phyloP scores from a whole-genome alignment of 2,113 vertebrate genomes.

The Oncorhynchus mykiss region DNA sequence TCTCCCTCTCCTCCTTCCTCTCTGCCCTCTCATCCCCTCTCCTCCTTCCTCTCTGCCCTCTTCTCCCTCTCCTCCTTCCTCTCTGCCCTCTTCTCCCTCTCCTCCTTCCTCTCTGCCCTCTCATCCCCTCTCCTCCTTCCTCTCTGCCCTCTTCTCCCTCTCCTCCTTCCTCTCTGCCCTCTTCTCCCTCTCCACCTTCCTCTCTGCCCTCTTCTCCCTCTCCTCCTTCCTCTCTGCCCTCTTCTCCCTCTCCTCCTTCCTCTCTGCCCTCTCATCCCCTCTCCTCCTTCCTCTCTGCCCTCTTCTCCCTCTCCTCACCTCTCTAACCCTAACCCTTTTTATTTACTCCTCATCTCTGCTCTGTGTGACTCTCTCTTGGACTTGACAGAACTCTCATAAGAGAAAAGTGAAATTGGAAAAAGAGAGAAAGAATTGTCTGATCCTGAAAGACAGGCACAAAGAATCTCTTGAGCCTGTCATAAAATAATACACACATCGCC shows the following conservation, averaged over 20 bases:
- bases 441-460: constrained; percentile 3
- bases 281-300: neutral
- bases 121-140: neutral
- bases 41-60: too few species aligned
- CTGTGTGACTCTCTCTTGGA: neutral
- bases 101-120: neutral
- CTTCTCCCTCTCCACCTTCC: neutral
- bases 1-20: accelerated
- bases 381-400: neutral
- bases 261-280: too few species aligned
- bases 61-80: neutral
- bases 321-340: neutral
- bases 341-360: neutral
- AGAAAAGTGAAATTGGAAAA: constrained; percentile 6
- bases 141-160: neutral
- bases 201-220: too few species aligned
- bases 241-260: neutral
- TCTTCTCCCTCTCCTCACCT: neutral
- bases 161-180: neutral
- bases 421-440: neutral
- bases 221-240: too few species aligned
- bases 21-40: neutral
- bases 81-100: neutral
- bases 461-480: neutral
- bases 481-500: neutral